Evolutionary conservation across 2,113 vertebrate species (phyloP).

Genomic region (Gnathonemus echidnorhynchus): DNA sequence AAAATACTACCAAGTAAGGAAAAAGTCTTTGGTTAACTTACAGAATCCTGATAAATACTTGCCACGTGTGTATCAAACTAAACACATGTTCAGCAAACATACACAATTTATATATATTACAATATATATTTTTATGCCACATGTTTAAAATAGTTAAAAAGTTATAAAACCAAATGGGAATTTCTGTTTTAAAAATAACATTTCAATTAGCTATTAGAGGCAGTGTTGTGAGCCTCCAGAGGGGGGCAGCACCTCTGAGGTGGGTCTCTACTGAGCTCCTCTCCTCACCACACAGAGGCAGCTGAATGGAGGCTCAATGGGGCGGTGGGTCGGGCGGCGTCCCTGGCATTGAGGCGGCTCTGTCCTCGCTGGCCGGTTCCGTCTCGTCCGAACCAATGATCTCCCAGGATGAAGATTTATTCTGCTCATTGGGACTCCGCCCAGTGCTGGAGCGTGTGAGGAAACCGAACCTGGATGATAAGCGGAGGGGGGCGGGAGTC

Average conservation of each 20-base stretch:
- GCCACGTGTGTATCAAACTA: slow-evolving; percentile 17
- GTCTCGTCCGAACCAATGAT: slow-evolving; percentile 60
- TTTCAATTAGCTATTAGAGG: neutral
- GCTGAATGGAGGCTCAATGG: neutral
- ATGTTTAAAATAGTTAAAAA: slow-evolving; percentile 13
- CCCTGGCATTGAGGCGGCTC: slow-evolving; percentile 33
- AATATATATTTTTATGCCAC: neutral
- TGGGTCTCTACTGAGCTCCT: neutral
- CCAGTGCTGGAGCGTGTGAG: slow-evolving; percentile 62
- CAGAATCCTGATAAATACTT: neutral
- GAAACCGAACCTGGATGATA: slow-evolving; percentile 71
- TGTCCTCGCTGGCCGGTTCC: slow-evolving; percentile 1
- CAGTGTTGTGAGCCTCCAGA: neutral
- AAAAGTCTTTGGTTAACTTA: slow-evolving; percentile 48
- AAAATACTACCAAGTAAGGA: neutral
- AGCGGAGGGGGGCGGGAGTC: slow-evolving; percentile 6
- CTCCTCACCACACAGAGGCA: neutral
- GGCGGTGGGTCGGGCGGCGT: neutral
- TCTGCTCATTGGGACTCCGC: slow-evolving; percentile 49
- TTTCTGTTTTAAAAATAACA: neutral
- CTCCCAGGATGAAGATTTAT: slow-evolving; percentile 66
- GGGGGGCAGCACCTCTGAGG: neutral
- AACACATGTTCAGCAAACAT: slow-evolving; percentile 31
- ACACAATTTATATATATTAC: neutral
- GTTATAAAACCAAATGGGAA: neutral